phyloP scores from a whole-genome alignment of 2,888 invertebrate genomes.

The Endotricha flammealis region DNA sequence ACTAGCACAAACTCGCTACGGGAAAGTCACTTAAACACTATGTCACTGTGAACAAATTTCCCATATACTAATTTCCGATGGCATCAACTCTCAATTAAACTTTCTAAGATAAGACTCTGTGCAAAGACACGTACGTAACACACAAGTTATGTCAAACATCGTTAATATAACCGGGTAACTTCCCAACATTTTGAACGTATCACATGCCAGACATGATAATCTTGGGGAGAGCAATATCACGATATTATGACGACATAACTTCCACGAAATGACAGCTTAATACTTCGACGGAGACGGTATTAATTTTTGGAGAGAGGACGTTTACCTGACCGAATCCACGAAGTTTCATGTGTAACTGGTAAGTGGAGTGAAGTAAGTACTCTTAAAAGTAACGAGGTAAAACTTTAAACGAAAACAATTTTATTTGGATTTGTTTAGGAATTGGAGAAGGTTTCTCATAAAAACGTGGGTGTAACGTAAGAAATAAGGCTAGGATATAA shows the following conservation, averaged over 20 bases:
- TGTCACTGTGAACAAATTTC: too few relatives aligned
- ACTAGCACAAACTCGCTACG: too few relatives aligned
- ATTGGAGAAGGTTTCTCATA: too few relatives aligned
- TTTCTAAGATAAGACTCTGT: background rate
- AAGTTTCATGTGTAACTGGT: slow-evolving; percentile 18
- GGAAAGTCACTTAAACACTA: too few relatives aligned
- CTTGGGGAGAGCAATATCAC: slow-evolving; percentile 46
- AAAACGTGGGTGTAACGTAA: too few relatives aligned
- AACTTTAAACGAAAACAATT: too few relatives aligned
- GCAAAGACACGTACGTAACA: background rate
- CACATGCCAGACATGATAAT: slow-evolving; percentile 46
- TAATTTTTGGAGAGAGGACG: slow-evolving; percentile 35
- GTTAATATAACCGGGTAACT: slow-evolving; percentile 12
- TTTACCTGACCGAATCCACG: slow-evolving; percentile 20
- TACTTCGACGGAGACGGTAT: slow-evolving; percentile 38
- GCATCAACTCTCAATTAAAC: background rate
- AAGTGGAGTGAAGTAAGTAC: too few relatives aligned
- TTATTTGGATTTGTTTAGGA: too few relatives aligned
- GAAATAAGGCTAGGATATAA: too few relatives aligned
- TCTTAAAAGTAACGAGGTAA: too few relatives aligned
- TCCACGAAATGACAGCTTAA: slow-evolving; percentile 43
- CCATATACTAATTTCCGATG: too few relatives aligned
- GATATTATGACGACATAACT: slow-evolving; percentile 43
- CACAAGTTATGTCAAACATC: background rate
- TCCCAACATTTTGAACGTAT: slow-evolving; percentile 22